phyloP scores from a whole-genome alignment of 2,888 invertebrate species.

The Eupsilia transversa region DNA sequence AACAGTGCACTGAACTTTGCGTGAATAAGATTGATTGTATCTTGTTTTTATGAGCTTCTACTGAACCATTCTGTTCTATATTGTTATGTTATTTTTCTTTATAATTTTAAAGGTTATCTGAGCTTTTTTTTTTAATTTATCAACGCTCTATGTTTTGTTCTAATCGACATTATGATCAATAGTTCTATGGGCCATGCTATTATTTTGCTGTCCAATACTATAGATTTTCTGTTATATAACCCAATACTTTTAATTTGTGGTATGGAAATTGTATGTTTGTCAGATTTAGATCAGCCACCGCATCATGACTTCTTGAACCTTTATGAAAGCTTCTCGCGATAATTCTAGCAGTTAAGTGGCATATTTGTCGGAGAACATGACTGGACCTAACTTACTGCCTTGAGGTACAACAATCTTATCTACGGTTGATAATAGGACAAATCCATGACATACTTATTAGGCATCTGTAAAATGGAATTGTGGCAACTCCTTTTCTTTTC shows the following conservation, averaged over 20 bases:
- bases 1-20: constrained; percentile 62
- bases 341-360: not conserved
- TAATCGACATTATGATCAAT: not conserved
- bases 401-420: constrained; percentile 9
- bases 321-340: too few species aligned
- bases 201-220: not conserved
- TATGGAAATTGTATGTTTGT: not conserved
- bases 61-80: constrained; percentile 29
- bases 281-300: not conserved
- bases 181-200: not conserved
- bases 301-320: not conserved
- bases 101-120: constrained; percentile 2
- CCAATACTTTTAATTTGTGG: not conserved
- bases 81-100: constrained; percentile 35
- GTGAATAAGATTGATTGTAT: constrained; percentile 51
- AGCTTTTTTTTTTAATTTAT: too few species aligned
- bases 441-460: not conserved
- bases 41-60: constrained; percentile 38
- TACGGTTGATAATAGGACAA: not conserved
- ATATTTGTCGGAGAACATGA: not conserved
- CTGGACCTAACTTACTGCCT: constrained; percentile 16
- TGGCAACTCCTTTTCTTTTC: constrained; percentile 11
- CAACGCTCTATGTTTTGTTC: too few species aligned
- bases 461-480: not conserved
- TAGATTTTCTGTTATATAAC: not conserved